Base-by-base conservation (phyloP, 2,797 vertebrate species). In the Tarsius wallacei region DNA sequence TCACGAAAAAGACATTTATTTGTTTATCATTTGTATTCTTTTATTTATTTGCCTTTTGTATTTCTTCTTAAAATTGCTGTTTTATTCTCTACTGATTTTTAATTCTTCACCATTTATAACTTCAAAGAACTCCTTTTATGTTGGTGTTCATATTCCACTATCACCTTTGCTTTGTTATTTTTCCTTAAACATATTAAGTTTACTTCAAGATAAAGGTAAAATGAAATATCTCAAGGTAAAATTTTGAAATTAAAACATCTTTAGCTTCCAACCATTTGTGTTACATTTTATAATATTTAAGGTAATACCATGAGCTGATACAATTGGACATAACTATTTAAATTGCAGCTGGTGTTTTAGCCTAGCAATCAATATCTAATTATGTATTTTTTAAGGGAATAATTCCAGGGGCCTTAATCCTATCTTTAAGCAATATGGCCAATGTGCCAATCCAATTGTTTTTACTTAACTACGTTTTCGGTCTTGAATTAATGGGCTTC, bases 341-440 rank as follows among this genome's bases (percentile, higher is more conserved):
- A 96, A 91, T 28, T 81, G 51, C n/a, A 83, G 61, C 26, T 89
- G 49, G 26, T 90, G 63, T 85, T 97, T 97, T 94, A 93, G 85
- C 78, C 90, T 85, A 96, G 77, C 22, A 97, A 98, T 98, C 98
- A 96, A 97, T 98, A 98, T 90, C 87, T 98, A 98, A 98, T 99
- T 98, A 98, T 96, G 76, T 87, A 96, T 98, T 96, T 97, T 96
- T 94, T 98, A 97, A 96, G 96, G 81, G 97, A 96, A 97, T 98
- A 96, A 94, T 87, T 96, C 78, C 96, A 81, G 77, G 94, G 95
- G 88, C 96, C 89, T 98, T 98, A 98, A 98, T 68, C 90, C 68
- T 97, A 28, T 90, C 51, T 97, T 97, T 88, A 94, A 96, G 71
- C 55, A 70, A 17, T 96, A 42, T 94, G 84, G 63, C 22, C 0